Percentiles rank a stretch among this genome's conserved stretches.
Evolutionary conservation across 2,113 vertebrate species (phyloP).

Genomic region (Arvicanthis niloticus): DNA sequence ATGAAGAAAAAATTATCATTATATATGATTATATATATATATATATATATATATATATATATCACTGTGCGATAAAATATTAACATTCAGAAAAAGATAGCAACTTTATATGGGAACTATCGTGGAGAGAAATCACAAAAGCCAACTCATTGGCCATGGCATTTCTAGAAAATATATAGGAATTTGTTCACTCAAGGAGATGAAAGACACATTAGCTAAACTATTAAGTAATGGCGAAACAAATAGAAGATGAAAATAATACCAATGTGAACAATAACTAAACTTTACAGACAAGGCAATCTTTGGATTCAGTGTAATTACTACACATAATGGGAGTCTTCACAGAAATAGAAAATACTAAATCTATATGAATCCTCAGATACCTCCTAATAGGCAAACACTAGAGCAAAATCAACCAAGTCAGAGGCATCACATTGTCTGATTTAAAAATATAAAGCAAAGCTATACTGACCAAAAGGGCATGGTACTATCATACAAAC

Average conservation of each 20-base stretch:
- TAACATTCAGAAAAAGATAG: neutral
- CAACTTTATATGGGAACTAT: neutral
- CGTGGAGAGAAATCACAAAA: neutral
- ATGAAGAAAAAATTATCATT: neutral
- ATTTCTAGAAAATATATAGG: neutral
- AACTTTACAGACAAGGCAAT: neutral
- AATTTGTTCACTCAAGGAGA: neutral
- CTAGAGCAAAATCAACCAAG: neutral
- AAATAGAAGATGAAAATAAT: neutral
- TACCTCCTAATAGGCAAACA: neutral
- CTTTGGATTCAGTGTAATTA: neutral
- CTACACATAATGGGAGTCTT: neutral
- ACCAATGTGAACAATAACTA: neutral
- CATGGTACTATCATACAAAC: neutral
- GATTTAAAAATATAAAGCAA: neutral
- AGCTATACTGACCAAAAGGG: neutral
- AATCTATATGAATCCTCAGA: neutral
- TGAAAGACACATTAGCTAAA: neutral
- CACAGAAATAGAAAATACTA: neutral
- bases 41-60: neutral
- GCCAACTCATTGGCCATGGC: neutral
- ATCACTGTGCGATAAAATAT: neutral
- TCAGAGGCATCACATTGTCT: neutral
- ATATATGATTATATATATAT: too few species aligned
- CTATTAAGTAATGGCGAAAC: neutral